Conservation (phyloP, 2,113 vertebrate genomes). For the Neoarius graeffei region DNA sequence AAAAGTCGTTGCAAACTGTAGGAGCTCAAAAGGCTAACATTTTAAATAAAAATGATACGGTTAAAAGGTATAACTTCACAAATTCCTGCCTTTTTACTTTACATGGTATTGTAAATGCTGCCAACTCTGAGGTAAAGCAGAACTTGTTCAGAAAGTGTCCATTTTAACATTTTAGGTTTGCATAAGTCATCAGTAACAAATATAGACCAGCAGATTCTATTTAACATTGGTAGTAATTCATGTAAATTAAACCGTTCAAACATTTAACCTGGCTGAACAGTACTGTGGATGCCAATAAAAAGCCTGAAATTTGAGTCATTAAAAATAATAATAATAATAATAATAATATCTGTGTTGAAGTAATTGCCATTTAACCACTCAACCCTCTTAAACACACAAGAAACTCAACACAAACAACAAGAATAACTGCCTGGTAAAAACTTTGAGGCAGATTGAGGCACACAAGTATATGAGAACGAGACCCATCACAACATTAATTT, state of each 20-base stretch:
- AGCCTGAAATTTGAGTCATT: background rate
- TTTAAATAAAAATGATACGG: background rate
- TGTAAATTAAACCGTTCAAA: background rate
- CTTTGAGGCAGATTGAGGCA: slow-evolving; percentile 47
- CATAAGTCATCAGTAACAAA: slow-evolving; percentile 25
- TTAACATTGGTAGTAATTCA: background rate
- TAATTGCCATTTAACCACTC: slow-evolving; percentile 21
- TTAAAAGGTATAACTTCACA: background rate
- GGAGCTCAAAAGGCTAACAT: background rate
- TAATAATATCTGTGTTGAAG: background rate
- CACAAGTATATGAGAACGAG: slow-evolving; percentile 38
- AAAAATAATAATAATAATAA: background rate
- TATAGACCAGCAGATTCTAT: background rate
- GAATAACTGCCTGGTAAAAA: slow-evolving; percentile 34
- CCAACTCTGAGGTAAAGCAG: slow-evolving; percentile 39
- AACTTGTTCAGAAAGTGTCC: slow-evolving; percentile 21
- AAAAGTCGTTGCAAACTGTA: slow-evolving; percentile 13
- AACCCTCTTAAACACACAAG: slow-evolving; percentile 24
- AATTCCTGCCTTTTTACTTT: slow-evolving; percentile 26
- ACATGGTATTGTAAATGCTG: slow-evolving; percentile 21
- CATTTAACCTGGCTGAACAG: background rate
- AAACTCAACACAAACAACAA: background rate
- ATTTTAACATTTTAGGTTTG: slow-evolving; percentile 24
- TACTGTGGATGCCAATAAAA: background rate
- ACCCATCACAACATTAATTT: slow-evolving; percentile 30